These are phyloP conservation scores for Pseudomugil gertrudae DNA, from an alignment of 2,797 vertebrate genomes.

Conservation along the genomic window DNA sequence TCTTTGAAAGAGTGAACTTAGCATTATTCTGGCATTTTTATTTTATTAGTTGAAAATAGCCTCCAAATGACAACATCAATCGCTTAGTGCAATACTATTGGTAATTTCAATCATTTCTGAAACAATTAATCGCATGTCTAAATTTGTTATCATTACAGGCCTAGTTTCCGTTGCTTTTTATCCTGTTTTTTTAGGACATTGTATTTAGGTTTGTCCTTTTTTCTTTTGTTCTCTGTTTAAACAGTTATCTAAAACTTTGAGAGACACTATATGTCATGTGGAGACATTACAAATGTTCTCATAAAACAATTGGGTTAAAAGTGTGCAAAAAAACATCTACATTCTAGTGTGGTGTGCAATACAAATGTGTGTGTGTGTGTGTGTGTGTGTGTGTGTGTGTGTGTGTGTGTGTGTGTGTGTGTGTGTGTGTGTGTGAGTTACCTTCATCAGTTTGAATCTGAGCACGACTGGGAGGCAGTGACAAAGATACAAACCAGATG, in stretches of 20 bases:
- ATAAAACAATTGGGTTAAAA: background rate
- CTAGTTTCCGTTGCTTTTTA: too few species aligned
- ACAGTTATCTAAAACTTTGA: background rate
- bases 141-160: too few species aligned
- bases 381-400: background rate
- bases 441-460: conserved; percentile 82
- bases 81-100: too few species aligned
- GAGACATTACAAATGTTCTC: background rate
- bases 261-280: background rate
- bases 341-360: background rate
- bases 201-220: too few species aligned
- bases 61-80: too few species aligned
- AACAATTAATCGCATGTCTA: too few species aligned
- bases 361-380: conserved; percentile 5
- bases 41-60: too few species aligned
- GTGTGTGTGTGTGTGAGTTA: conserved; percentile 43
- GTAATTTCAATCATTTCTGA: too few species aligned
- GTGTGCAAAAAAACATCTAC: background rate
- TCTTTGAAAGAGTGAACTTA: too few species aligned
- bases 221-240: background rate
- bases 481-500: conserved; percentile 79
- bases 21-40: too few species aligned
- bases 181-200: too few species aligned
- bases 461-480: conserved; percentile 63
- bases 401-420: background rate